phyloP scores from a whole-genome alignment of 2,888 invertebrate genomes.

The Cantharis rufa region DNA sequence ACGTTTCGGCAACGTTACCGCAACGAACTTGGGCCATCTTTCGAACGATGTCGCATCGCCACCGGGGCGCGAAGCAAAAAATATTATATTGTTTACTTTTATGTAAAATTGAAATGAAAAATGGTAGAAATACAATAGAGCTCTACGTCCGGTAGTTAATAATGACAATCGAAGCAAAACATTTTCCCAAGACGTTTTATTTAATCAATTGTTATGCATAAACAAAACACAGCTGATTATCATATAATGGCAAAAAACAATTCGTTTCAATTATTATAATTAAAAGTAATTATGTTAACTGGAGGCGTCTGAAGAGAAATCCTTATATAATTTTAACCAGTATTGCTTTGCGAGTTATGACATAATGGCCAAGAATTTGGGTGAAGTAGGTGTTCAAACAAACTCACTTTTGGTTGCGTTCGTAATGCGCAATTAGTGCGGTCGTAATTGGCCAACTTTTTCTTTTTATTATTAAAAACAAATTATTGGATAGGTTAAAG shows the following conservation, averaged over 20 bases:
- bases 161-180: conserved; percentile 6
- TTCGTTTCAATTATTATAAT: neutral
- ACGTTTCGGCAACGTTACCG: neutral
- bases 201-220: neutral
- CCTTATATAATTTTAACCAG: neutral
- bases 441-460: neutral
- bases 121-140: neutral
- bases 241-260: neutral
- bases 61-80: no score
- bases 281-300: neutral
- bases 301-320: neutral
- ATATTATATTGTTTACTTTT: neutral
- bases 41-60: no score
- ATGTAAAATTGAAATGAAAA: neutral
- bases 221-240: neutral
- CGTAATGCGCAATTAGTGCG: neutral
- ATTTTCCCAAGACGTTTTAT: conserved; percentile 8
- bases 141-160: neutral
- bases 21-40: no score
- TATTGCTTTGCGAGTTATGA: neutral
- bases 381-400: neutral
- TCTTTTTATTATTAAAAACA: neutral
- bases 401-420: neutral
- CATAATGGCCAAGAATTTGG: neutral
- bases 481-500: neutral